phyloP scores from a whole-genome alignment of 2,797 vertebrate genomes.

The Syndactyla subalaris region DNA sequence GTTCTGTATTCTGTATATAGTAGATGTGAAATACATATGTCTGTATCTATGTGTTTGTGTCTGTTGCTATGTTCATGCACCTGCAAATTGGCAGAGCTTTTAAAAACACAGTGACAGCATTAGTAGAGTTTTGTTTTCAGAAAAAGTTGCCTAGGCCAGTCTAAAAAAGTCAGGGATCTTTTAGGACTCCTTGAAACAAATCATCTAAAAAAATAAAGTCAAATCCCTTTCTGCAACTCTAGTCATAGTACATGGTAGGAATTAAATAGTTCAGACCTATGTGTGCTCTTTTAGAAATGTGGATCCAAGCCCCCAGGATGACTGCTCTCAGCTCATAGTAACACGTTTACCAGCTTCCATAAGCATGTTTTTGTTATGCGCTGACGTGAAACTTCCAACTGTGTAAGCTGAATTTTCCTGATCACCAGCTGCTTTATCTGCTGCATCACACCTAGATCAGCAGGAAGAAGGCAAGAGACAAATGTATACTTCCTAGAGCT shows the following conservation, averaged over 20 bases:
- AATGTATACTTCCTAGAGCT: neutral
- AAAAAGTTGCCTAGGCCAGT: neutral
- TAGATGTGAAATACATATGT: neutral
- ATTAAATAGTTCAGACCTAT: neutral
- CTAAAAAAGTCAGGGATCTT: neutral
- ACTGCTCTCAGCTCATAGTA: neutral
- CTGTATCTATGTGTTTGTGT: slow-evolving; percentile 27
- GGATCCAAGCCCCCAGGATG: neutral
- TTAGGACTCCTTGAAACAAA: neutral
- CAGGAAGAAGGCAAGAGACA: neutral
- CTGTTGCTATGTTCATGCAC: slow-evolving; percentile 25
- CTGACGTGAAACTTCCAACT: neutral
- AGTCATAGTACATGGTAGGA: neutral
- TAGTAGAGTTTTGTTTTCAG: neutral
- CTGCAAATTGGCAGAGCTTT: slow-evolving; percentile 37
- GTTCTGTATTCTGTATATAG: slow-evolving; percentile 4
- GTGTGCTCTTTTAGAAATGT: accelerated
- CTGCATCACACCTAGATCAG: slow-evolving; percentile 5
- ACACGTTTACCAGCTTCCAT: neutral
- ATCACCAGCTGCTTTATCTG: slow-evolving; percentile 6
- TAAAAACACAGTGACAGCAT: neutral
- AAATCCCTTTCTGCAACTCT: neutral
- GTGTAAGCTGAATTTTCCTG: neutral
- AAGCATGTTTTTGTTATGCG: neutral
- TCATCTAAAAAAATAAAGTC: neutral